A percentile compares a stretch with the other conserved stretches of the same genome.
These are phyloP conservation scores for Heliornis fulica DNA, from an alignment of 2,113 vertebrate genomes.

Conservation along the genomic window DNA sequence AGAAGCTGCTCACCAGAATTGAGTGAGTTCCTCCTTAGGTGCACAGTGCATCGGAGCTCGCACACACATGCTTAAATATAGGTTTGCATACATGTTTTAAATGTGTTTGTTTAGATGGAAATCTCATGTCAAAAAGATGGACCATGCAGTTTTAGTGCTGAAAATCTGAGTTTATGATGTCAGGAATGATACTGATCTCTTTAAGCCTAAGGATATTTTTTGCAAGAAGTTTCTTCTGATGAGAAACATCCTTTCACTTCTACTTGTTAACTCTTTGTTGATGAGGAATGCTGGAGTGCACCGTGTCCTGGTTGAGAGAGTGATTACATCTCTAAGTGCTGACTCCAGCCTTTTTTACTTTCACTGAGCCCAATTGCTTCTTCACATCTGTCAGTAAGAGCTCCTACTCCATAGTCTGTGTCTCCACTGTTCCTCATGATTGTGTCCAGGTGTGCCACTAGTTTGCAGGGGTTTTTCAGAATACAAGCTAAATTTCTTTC, in stretches of 20 bases:
- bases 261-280: background rate
- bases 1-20: background rate
- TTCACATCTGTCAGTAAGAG: background rate
- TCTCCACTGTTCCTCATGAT: background rate
- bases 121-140: background rate
- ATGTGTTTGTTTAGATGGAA: background rate
- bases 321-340: background rate
- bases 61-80: background rate
- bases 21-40: background rate
- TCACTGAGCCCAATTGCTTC: background rate
- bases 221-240: background rate
- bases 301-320: background rate
- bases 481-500: background rate
- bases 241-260: background rate
- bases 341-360: background rate
- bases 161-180: background rate
- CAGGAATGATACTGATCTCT: background rate
- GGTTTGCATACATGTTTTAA: background rate
- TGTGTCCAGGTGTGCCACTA: background rate
- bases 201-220: background rate
- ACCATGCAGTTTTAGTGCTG: background rate
- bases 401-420: background rate
- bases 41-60: background rate
- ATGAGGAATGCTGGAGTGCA: background rate
- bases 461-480: background rate